These are phyloP conservation scores for Chaetops frenatus DNA, from an alignment of 2,113 vertebrate genomes.

Conservation along the genomic window DNA sequence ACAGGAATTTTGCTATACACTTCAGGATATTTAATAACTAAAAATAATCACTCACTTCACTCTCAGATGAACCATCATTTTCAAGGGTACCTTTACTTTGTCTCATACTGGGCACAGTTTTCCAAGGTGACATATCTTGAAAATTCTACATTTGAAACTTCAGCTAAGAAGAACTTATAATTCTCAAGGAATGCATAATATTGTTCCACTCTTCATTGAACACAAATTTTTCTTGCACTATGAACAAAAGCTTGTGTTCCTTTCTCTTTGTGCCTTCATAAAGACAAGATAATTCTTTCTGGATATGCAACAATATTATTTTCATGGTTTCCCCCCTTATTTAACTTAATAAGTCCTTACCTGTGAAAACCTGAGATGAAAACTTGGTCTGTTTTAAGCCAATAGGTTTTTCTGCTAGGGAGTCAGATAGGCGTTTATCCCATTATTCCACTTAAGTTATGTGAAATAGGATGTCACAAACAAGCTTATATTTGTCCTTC, in stretches of 20 bases:
- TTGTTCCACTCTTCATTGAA: background rate
- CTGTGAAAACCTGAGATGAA: background rate
- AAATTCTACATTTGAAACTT: background rate
- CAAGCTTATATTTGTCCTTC: background rate
- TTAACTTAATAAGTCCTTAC: background rate
- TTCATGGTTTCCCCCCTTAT: background rate
- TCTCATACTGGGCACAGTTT: background rate
- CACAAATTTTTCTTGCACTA: background rate
- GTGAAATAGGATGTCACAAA: background rate
- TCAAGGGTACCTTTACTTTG: background rate
- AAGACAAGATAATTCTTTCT: background rate
- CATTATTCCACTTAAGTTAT: background rate
- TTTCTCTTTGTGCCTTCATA: background rate
- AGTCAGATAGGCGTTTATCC: background rate
- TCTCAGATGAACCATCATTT: background rate
- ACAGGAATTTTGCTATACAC: background rate
- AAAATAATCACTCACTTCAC: accelerated
- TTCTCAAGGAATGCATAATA: background rate
- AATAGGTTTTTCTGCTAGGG: background rate
- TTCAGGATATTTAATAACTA: background rate
- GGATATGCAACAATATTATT: background rate
- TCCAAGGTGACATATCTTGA: background rate
- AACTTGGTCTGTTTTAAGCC: background rate
- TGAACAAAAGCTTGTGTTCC: background rate
- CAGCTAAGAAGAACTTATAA: background rate